Conservation (phyloP, 2,797 vertebrate species). For the Melanotaenia trifasciata region DNA sequence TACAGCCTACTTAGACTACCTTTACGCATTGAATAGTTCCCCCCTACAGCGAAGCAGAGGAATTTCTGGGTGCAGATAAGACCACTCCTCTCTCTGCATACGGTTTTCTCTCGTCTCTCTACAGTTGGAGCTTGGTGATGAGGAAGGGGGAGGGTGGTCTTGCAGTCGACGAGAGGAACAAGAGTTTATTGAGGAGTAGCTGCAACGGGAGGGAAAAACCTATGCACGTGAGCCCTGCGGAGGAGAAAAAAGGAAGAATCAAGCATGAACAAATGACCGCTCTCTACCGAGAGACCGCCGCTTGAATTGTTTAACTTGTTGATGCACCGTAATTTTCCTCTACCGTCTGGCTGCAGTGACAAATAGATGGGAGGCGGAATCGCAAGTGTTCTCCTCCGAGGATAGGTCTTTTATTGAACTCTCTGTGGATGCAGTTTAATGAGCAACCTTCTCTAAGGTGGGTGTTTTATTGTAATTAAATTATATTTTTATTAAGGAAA, state of each 20-base stretch:
- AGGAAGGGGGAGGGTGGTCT: constrained; percentile 79
- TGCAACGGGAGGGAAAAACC: constrained; percentile 69
- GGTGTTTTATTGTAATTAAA: constrained; percentile 44
- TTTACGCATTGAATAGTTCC: constrained; percentile 71
- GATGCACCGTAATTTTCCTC: constrained; percentile 71
- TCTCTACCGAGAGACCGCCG: constrained; percentile 60
- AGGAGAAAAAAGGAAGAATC: constrained; percentile 33
- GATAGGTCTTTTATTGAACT: constrained; percentile 60
- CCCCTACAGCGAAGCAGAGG: constrained; percentile 60
- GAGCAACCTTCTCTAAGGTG: constrained; percentile 68
- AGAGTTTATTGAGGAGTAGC: constrained; percentile 81
- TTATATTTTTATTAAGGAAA: constrained; percentile 6
- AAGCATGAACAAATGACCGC: constrained; percentile 50
- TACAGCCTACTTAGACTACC: constrained; percentile 61
- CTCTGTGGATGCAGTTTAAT: constrained; percentile 71
- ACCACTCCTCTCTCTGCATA: constrained; percentile 77
- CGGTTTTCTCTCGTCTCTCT: constrained; percentile 69
- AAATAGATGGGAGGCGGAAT: constrained; percentile 72
- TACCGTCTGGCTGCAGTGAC: constrained; percentile 63
- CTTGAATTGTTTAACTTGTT: constrained; percentile 82
- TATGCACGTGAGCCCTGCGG: constrained; percentile 57
- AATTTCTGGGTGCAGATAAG: constrained; percentile 78
- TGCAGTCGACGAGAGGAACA: constrained; percentile 81
- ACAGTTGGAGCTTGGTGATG: constrained; percentile 65
- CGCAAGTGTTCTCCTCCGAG: constrained; percentile 61